phyloP scores from a whole-genome alignment of 37 sponge, comb jelly and placozoan genomes.

The Diacarnus erythraeanus region DNA sequence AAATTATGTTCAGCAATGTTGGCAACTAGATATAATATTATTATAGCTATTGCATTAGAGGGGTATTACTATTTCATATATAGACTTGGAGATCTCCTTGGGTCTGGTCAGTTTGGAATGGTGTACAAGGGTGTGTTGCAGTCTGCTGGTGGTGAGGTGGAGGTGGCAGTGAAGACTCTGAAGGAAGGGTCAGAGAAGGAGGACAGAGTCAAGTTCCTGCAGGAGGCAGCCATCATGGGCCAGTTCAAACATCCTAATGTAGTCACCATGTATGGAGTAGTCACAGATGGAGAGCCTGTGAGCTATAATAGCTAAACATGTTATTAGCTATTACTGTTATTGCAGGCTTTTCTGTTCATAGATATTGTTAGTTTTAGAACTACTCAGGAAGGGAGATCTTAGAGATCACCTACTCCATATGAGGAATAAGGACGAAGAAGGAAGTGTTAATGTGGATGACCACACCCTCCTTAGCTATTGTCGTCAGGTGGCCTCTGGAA shows the following conservation, averaged over 20 bases:
- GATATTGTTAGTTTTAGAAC: background rate
- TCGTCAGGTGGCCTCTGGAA: slow-evolving; percentile 13
- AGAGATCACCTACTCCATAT: background rate
- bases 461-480: slow-evolving; percentile 20
- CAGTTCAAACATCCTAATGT: slow-evolving; percentile 10
- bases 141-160: background rate
- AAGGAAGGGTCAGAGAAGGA: slow-evolving; percentile 18
- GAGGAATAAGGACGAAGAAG: background rate
- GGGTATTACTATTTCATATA: too few species aligned
- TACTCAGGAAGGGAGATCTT: background rate
- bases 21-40: background rate
- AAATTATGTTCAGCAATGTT: background rate
- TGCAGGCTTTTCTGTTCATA: background rate
- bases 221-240: slow-evolving; percentile 23
- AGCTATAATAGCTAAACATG: background rate
- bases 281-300: slow-evolving; percentile 11
- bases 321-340: background rate
- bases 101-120: slow-evolving; percentile 25
- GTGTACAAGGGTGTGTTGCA: slow-evolving; percentile 24
- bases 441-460: background rate
- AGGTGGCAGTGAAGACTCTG: slow-evolving; percentile 43
- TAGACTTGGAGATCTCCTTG: slow-evolving; percentile 6
- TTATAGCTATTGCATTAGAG: background rate
- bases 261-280: slow-evolving; percentile 8
- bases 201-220: slow-evolving; percentile 24